Conservation (phyloP, 2,888 invertebrate genomes). For the Argyresthia albistria region DNA sequence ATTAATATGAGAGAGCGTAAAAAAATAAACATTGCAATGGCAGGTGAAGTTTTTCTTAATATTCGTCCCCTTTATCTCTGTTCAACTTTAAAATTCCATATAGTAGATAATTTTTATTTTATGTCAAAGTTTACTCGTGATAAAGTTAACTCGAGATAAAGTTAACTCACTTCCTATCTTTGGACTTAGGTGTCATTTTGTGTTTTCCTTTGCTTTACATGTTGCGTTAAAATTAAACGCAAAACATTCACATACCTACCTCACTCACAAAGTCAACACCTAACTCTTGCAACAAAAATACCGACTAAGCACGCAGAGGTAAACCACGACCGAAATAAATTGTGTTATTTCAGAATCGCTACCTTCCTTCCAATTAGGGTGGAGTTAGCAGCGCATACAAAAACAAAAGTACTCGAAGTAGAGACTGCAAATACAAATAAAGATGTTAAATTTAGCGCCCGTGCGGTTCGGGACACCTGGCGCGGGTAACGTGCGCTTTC, state of each 20-base stretch:
- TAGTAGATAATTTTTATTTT: too few species aligned
- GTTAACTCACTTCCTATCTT: too few species aligned
- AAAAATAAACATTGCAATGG: too few species aligned
- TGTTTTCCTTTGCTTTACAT: not conserved
- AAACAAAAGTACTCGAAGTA: constrained; percentile 11
- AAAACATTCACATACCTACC: not conserved
- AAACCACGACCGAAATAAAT: constrained; percentile 24
- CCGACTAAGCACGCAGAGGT: not conserved
- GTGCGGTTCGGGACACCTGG: constrained; percentile 64
- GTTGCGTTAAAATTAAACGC: not conserved
- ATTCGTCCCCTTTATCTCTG: too few species aligned
- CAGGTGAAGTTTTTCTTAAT: too few species aligned
- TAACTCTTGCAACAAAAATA: not conserved
- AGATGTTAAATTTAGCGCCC: constrained; percentile 67
- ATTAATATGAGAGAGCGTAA: too few species aligned
- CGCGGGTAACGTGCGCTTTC: constrained; percentile 36
- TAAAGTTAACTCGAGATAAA: too few species aligned
- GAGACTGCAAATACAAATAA: constrained; percentile 62
- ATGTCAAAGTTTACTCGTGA: too few species aligned
- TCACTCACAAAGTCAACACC: not conserved
- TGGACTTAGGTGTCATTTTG: not conserved
- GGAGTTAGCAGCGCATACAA: constrained; percentile 21
- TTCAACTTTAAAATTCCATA: too few species aligned
- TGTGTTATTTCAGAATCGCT: constrained; percentile 42
- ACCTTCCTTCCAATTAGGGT: constrained; percentile 45